Conservation (phyloP, 2,113 vertebrate species). For the Tupaia chinensis region DNA sequence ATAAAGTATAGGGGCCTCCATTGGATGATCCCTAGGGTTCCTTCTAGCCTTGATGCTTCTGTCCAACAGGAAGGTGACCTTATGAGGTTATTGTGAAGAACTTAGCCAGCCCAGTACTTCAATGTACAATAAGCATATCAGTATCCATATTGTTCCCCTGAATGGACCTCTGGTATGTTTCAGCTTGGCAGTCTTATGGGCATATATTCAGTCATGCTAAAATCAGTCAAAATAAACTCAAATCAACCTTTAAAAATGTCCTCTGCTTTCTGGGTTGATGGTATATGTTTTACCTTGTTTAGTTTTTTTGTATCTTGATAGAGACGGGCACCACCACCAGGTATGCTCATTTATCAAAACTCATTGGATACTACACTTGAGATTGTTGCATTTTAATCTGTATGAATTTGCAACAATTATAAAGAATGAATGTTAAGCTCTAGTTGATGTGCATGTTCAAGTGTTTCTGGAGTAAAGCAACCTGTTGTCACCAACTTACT, state of each 20-base stretch:
- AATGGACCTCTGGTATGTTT: neutral
- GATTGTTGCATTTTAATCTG: neutral
- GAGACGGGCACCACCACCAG: neutral
- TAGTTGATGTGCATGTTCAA: neutral
- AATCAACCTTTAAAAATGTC: neutral
- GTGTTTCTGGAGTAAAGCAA: neutral
- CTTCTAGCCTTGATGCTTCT: neutral
- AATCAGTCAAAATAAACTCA: conserved; percentile 36
- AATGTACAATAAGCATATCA: neutral
- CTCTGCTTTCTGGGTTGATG: neutral
- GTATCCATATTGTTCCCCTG: neutral
- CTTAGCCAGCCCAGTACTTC: neutral
- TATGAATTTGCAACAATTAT: neutral
- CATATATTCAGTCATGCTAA: neutral
- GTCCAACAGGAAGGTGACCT: neutral
- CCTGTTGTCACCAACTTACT: conserved; percentile 3
- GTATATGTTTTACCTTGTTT: too few relatives aligned
- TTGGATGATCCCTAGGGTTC: neutral
- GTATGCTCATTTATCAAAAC: neutral
- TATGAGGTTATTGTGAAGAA: conserved; percentile 21
- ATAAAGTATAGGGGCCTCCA: conserved; percentile 22
- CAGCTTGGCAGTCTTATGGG: neutral
- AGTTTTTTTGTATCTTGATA: neutral
- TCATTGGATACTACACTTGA: neutral
- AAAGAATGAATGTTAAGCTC: neutral